Percentiles rank a stretch among this genome's conserved stretches.
These are phyloP conservation scores for Chrysolina americana DNA, from an alignment of 2,888 invertebrate genomes.

Conservation along the genomic window DNA sequence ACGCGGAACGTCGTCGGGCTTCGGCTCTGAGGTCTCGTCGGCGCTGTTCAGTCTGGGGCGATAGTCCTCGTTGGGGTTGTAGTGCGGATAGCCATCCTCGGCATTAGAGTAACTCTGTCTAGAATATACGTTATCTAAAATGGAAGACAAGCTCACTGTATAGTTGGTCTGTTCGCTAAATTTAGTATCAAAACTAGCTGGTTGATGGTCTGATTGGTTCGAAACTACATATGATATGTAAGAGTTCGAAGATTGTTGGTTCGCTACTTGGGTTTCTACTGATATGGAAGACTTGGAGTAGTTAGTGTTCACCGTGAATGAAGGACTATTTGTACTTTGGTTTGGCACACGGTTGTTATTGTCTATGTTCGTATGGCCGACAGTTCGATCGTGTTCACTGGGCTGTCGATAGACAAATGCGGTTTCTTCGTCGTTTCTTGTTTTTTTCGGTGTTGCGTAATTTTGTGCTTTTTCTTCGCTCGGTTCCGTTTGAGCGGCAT, in stretches of 20 bases:
- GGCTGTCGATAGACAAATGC: neutral
- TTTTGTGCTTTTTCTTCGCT: conserved; percentile 59
- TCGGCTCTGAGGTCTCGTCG: conserved; percentile 24
- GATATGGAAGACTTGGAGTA: conserved; percentile 68
- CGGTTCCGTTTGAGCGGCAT: conserved; percentile 59
- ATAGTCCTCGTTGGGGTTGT: conserved; percentile 34
- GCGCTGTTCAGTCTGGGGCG: conserved; percentile 24
- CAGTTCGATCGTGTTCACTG: conserved; percentile 28
- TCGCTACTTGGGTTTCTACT: conserved; percentile 61
- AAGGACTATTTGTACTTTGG: conserved; percentile 65
- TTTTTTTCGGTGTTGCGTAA: conserved; percentile 50
- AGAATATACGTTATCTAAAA: conserved; percentile 62
- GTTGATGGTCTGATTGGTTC: conserved; percentile 56
- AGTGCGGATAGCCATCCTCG: conserved; percentile 6
- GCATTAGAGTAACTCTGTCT: conserved; percentile 45
- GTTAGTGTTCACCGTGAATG: conserved; percentile 52
- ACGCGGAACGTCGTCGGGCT: conserved; percentile 33
- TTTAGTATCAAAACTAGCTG: conserved; percentile 65
- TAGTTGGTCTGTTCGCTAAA: conserved; percentile 60
- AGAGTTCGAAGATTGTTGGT: conserved; percentile 61
- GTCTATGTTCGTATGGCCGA: conserved; percentile 51
- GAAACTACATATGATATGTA: conserved; percentile 67
- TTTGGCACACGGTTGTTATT: conserved; percentile 64
- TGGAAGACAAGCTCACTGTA: conserved; percentile 64
- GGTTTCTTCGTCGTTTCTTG: conserved; percentile 7